A percentile compares a stretch with the other conserved stretches of the same genome.
Conservation (phyloP, 2,113 vertebrate genomes). For the Maccullochella peelii region DNA sequence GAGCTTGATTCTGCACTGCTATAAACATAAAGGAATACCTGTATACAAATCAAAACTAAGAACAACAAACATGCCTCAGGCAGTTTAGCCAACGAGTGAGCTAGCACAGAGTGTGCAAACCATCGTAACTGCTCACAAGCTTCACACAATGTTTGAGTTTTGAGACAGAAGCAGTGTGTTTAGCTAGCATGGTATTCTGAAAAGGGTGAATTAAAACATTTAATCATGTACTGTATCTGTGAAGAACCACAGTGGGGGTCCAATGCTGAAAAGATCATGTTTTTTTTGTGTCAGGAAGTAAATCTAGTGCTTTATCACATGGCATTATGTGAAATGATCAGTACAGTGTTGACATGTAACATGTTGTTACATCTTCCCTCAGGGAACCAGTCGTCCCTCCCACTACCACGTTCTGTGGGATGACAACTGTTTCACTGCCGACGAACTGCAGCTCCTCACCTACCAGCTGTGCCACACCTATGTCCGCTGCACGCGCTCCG, state of each 20-base stretch:
- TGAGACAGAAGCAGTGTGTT: not conserved
- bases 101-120: not conserved
- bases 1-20: not conserved
- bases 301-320: not conserved
- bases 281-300: not conserved
- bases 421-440: constrained; percentile 98
- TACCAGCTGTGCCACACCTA: constrained; percentile 99
- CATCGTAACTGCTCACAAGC: not conserved
- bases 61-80: not conserved
- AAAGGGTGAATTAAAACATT: not conserved
- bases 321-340: not conserved
- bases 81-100: not conserved
- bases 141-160: not conserved
- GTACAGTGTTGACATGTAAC: not conserved
- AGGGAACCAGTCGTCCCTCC: constrained; percentile 99
- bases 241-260: not conserved
- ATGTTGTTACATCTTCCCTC: constrained; percentile 6
- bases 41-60: not conserved
- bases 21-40: not conserved
- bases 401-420: constrained; percentile 99
- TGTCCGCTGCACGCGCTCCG: constrained; percentile 95
- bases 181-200: not conserved
- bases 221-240: not conserved
- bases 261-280: not conserved
- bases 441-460: constrained; percentile 96